Evolutionary conservation across 2,888 invertebrate genomes (phyloP), one percentile per base, ranked within the genome.

Genomic region (Stegana nigrithorax): DNA sequence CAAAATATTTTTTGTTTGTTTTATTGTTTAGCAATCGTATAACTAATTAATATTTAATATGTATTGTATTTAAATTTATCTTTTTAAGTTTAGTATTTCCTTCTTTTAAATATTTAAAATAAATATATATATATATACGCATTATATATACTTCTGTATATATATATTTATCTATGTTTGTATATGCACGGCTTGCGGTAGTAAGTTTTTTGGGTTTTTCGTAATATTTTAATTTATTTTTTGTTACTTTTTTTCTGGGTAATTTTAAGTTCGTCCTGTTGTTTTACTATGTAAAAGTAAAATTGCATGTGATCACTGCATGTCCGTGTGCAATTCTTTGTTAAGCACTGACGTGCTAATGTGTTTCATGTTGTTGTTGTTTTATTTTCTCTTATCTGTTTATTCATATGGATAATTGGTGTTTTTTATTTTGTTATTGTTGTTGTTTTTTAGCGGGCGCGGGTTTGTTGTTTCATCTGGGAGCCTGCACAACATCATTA

Each of bases 401-500:
- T 64, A 67, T 66, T 68, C 64, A 67, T 64, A 65, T n/a, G n/a
- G n/a, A n/a, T n/a, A n/a, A n/a, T 76, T 67, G 65, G 70, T 55
- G 60, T 64, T 67, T 56, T 62, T 59, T 64, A 32, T 63, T 61
- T 67, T 59, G 56, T 66, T 58, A 62, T 64, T 68, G 10, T 61
- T 63, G 63, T 68, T 66, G 63, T 66, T 69, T 66, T 68, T 65
- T 67, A 62, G 65, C 68, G 65, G 65, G 53, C 65, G 58, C 66
- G 62, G 60, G n/a, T 66, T 44, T 25, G 26, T 67, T 63, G 64
- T 45, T 62, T 50, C 29, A 14, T 63, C 10, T 21, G 2, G 36
- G 21, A 57, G 61, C 58, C 56, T 32, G 39, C 51, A 36, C 17
- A 53, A 65, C 61, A 78, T 73, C 78, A 85, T 85, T 85, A 85